Percentiles rank a stretch among this genome's conserved stretches.
Conservation (phyloP, 2,113 vertebrate species). For the Phainopepla nitens region DNA sequence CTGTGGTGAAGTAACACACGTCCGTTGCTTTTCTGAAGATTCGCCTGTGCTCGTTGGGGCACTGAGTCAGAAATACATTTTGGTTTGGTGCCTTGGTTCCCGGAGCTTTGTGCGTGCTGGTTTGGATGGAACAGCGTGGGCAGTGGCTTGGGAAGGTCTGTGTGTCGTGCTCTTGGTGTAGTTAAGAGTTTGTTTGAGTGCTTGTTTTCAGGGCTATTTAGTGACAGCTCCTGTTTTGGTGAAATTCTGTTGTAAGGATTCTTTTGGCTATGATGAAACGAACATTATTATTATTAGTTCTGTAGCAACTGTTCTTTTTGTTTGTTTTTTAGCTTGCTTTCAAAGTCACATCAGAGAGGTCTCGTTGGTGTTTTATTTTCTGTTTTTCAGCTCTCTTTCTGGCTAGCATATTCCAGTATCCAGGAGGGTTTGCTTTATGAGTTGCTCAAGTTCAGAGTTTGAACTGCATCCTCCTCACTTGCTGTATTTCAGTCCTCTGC, state of each 20-base stretch:
- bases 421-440: background rate
- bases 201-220: background rate
- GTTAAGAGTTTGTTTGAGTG: background rate
- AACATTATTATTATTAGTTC: background rate
- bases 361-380: background rate
- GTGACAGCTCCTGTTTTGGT: background rate
- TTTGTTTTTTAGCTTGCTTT: background rate
- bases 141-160: accelerated
- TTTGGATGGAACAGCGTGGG: background rate
- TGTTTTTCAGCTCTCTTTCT: background rate
- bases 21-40: background rate
- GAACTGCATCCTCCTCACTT: background rate
- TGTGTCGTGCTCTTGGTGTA: accelerated
- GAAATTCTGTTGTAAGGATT: background rate
- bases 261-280: background rate
- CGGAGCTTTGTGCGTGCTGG: background rate
- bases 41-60: accelerated
- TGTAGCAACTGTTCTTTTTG: accelerated
- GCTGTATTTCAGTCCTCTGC: background rate
- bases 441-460: background rate
- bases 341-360: background rate
- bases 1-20: accelerated
- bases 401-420: accelerated
- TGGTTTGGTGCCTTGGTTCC: background rate
- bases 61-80: accelerated